Percentiles rank a stretch among this genome's conserved stretches.
These are phyloP conservation scores for Drosophila ironensis DNA, from an alignment of 1,140 invertebrate genomes.

Conservation along the genomic window DNA sequence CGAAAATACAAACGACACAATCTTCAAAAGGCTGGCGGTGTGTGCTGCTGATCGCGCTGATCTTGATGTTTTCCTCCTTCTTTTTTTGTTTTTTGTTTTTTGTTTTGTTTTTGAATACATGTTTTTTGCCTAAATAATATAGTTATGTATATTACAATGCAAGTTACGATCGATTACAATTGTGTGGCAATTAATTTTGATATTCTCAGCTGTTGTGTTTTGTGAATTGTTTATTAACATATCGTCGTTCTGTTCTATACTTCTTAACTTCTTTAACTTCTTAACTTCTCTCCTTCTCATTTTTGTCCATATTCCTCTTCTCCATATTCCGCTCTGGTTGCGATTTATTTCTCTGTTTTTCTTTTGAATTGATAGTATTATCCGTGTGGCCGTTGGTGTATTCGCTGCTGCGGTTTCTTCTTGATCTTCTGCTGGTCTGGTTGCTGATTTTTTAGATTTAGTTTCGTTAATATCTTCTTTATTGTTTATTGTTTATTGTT, in stretches of 20 bases:
- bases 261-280: constrained; percentile 10
- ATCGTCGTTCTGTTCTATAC: constrained; percentile 20
- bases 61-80: neutral
- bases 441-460: too few species aligned
- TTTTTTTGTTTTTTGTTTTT: neutral
- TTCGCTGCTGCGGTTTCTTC: constrained; percentile 36
- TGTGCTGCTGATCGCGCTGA: neutral
- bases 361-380: constrained; percentile 28
- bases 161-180: constrained; percentile 7
- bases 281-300: constrained; percentile 4
- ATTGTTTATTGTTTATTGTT: constrained; percentile 7
- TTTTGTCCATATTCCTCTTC: too few species aligned
- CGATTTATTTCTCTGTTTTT: constrained; percentile 4
- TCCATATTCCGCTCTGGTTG: neutral
- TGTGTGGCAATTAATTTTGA: constrained; percentile 59
- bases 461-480: too few species aligned
- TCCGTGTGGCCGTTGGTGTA: constrained; percentile 47
- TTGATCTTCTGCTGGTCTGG: constrained; percentile 1
- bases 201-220: constrained; percentile 17
- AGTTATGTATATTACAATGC: constrained; percentile 47
- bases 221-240: constrained; percentile 37
- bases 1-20: constrained; percentile 1
- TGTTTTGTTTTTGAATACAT: too few species aligned
- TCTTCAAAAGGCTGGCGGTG: neutral
- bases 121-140: constrained; percentile 53